These are phyloP conservation scores for Salticus scenicus DNA, from an alignment of 2,888 invertebrate genomes.

Conservation along the genomic window DNA sequence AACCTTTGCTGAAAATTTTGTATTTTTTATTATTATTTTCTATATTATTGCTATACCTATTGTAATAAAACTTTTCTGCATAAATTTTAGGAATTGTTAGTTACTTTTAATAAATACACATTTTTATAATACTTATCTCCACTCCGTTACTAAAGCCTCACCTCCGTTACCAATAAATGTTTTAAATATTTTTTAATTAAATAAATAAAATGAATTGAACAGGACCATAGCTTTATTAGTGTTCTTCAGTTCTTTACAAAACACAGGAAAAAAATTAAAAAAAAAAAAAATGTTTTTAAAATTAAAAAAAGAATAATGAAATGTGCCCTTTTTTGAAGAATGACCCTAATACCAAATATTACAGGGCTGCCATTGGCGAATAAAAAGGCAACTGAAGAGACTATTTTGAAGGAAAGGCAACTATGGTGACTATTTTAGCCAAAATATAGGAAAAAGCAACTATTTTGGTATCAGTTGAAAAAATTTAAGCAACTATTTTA, in stretches of 20 bases:
- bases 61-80: not conserved
- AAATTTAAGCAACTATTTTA: too few species aligned
- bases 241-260: not conserved
- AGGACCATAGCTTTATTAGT: too few species aligned
- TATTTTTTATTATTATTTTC: too few species aligned
- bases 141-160: not conserved
- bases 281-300: not conserved
- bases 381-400: too few species aligned
- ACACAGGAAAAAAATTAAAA: not conserved
- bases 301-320: not conserved
- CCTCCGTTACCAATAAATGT: not conserved
- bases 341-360: too few species aligned
- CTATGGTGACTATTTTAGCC: too few species aligned
- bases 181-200: not conserved
- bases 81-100: not conserved
- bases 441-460: too few species aligned
- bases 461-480: too few species aligned
- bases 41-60: too few species aligned
- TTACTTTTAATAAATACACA: not conserved
- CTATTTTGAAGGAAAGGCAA: too few species aligned
- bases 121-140: not conserved
- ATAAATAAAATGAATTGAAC: not conserved
- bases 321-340: not conserved
- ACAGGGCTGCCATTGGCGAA: too few species aligned
- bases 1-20: too few species aligned